Evolutionary conservation across 1,140 invertebrate genomes (phyloP).

Genomic region (Lucilia sericata): DNA sequence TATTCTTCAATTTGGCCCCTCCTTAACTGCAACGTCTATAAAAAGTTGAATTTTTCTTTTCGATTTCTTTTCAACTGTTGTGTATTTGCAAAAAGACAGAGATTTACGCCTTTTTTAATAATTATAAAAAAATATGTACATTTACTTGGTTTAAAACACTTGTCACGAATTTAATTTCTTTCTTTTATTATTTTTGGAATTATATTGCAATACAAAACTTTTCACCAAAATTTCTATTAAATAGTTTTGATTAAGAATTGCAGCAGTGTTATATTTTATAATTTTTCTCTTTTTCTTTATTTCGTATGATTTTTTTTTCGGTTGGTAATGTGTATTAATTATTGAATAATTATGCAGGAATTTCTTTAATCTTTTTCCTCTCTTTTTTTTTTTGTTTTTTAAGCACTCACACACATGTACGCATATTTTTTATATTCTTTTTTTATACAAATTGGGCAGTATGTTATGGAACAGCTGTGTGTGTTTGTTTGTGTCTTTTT

Average conservation of each 20-base stretch:
- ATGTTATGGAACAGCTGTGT: slow-evolving; percentile 26
- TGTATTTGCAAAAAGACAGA: not conserved
- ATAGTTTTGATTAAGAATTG: slow-evolving; percentile 24
- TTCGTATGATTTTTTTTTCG: not conserved
- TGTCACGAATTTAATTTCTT: slow-evolving; percentile 18
- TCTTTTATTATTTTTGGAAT: not conserved
- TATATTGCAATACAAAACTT: not conserved
- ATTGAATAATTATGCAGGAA: slow-evolving; percentile 14
- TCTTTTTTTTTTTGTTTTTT: not conserved
- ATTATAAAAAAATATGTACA: not conserved
- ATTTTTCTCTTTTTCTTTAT: not conserved
- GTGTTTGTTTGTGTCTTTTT: not conserved
- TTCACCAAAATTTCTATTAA: not conserved
- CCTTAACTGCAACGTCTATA: slow-evolving; percentile 18
- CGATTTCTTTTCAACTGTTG: slow-evolving; percentile 3
- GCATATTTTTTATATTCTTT: not conserved
- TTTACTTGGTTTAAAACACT: not conserved
- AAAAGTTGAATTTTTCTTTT: slow-evolving; percentile 11
- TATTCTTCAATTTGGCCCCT: slow-evolving; percentile 22
- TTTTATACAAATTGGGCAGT: slow-evolving; percentile 13
- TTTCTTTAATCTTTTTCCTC: slow-evolving; percentile 1
- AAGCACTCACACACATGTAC: not conserved
- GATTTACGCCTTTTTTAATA: not conserved
- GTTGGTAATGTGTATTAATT: not conserved
- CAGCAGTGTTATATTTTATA: not conserved